phyloP scores from a whole-genome alignment of 2,888 invertebrate genomes.

The Amphipyra berbera region DNA sequence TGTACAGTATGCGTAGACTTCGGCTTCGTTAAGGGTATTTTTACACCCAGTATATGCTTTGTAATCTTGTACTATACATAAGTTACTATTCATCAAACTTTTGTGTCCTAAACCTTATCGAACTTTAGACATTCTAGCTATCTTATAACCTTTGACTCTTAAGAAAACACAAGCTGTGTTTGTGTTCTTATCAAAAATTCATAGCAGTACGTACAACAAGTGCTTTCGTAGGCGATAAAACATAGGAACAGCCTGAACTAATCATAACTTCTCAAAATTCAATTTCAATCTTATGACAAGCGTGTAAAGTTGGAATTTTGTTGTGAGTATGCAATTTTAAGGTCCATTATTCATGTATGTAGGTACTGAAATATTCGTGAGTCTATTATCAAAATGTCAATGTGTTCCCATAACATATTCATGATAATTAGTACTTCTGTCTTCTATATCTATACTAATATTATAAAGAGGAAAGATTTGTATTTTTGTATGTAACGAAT shows the following conservation, averaged over 20 bases:
- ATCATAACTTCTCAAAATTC: conserved; percentile 8
- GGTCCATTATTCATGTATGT: conserved; percentile 29
- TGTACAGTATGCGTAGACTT: too few relatives aligned
- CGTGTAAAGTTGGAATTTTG: background rate
- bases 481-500: too few relatives aligned
- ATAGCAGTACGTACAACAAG: conserved; percentile 31
- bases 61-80: too few relatives aligned
- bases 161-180: conserved; percentile 8
- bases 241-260: conserved; percentile 21
- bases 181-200: conserved; percentile 47
- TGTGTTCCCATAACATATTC: conserved; percentile 13
- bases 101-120: background rate
- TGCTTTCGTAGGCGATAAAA: conserved; percentile 38
- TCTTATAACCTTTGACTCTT: conserved; percentile 7
- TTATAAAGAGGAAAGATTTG: too few relatives aligned
- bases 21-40: too few relatives aligned
- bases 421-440: background rate
- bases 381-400: conserved; percentile 53
- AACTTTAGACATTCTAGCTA: conserved; percentile 10
- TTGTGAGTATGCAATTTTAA: background rate
- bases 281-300: conserved; percentile 1
- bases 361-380: conserved; percentile 35
- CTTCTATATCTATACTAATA: too few relatives aligned
- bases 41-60: too few relatives aligned
- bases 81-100: background rate